Percentiles rank a stretch among this genome's conserved stretches.
Evolutionary conservation across 2,888 invertebrate genomes (phyloP).

Genomic region (Hermaeophaga mercurialis): DNA sequence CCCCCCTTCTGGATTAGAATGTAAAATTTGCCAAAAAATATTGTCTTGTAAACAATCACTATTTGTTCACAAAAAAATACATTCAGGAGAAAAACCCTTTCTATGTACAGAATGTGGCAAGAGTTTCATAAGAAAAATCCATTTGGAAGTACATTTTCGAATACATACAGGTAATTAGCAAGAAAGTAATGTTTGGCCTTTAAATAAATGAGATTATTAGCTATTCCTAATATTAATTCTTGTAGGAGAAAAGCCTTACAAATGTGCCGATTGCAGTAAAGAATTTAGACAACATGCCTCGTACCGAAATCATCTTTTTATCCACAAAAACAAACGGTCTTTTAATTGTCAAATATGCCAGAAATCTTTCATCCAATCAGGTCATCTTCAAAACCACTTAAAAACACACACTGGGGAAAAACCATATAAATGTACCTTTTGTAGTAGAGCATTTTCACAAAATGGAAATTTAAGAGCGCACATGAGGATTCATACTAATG

Average conservation of each 20-base stretch:
- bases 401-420: slow-evolving; percentile 34
- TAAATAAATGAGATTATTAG: not conserved
- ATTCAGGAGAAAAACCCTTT: slow-evolving; percentile 33
- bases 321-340: slow-evolving; percentile 33
- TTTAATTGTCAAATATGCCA: slow-evolving; percentile 32
- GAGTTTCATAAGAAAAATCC: slow-evolving; percentile 32
- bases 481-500: slow-evolving; percentile 35
- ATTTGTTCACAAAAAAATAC: slow-evolving; percentile 29
- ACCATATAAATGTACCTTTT: slow-evolving; percentile 32
- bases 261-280: slow-evolving; percentile 32
- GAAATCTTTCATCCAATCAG: slow-evolving; percentile 31
- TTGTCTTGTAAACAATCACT: slow-evolving; percentile 33
- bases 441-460: slow-evolving; percentile 32
- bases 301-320: slow-evolving; percentile 30
- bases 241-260: slow-evolving; percentile 31
- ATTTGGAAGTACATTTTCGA: slow-evolving; percentile 32
- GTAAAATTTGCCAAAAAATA: slow-evolving; percentile 28
- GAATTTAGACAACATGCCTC: slow-evolving; percentile 29
- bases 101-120: slow-evolving; percentile 34
- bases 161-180: slow-evolving; percentile 31
- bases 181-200: not conserved
- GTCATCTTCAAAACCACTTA: slow-evolving; percentile 32
- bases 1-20: slow-evolving; percentile 25
- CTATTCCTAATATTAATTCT: too few relatives aligned
- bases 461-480: slow-evolving; percentile 34